Evolutionary conservation across 2,797 vertebrate species (phyloP).

Genomic region (Ctenopoma multispine): DNA sequence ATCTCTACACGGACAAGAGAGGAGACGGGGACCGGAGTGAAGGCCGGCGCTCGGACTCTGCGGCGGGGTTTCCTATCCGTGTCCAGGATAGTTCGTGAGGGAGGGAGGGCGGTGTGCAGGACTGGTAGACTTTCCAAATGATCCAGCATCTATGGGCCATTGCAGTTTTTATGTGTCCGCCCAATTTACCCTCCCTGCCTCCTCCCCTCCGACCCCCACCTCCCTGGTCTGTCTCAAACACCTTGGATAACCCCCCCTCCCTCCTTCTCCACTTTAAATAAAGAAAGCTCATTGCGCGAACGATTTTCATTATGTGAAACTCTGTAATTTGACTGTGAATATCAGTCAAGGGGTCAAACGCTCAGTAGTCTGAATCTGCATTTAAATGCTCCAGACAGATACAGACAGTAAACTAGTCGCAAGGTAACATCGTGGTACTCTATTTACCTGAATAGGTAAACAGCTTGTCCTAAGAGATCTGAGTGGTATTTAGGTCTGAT

Average conservation of each 20-base stretch:
- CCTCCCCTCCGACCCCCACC: slow-evolving; percentile 70
- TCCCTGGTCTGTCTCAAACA: slow-evolving; percentile 78
- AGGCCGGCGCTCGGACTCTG: slow-evolving; percentile 49
- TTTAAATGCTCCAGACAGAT: slow-evolving; percentile 37
- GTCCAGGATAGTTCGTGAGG: slow-evolving; percentile 54
- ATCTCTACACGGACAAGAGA: slow-evolving; percentile 45
- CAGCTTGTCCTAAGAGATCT: background rate
- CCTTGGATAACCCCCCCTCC: slow-evolving; percentile 79
- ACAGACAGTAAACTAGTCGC: slow-evolving; percentile 20
- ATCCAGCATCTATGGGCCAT: slow-evolving; percentile 81
- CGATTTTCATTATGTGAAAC: slow-evolving; percentile 46
- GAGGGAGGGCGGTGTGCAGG: slow-evolving; percentile 62
- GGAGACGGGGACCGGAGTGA: slow-evolving; percentile 26
- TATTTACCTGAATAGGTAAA: slow-evolving; percentile 33
- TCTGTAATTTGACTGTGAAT: slow-evolving; percentile 54
- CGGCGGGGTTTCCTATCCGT: slow-evolving; percentile 64
- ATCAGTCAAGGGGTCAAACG: slow-evolving; percentile 7
- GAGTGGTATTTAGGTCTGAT: background rate
- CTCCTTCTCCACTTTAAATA: slow-evolving; percentile 52
- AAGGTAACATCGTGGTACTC: slow-evolving; percentile 9
- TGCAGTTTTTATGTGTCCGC: slow-evolving; percentile 88
- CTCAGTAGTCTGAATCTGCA: slow-evolving; percentile 36
- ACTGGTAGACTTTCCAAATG: slow-evolving; percentile 78
- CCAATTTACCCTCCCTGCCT: slow-evolving; percentile 81
- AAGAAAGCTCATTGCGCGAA: slow-evolving; percentile 47